Evolutionary conservation across 2,113 vertebrate species (phyloP), one percentile per base, ranked within the genome.

Genomic region (Macaca nemestrina): DNA sequence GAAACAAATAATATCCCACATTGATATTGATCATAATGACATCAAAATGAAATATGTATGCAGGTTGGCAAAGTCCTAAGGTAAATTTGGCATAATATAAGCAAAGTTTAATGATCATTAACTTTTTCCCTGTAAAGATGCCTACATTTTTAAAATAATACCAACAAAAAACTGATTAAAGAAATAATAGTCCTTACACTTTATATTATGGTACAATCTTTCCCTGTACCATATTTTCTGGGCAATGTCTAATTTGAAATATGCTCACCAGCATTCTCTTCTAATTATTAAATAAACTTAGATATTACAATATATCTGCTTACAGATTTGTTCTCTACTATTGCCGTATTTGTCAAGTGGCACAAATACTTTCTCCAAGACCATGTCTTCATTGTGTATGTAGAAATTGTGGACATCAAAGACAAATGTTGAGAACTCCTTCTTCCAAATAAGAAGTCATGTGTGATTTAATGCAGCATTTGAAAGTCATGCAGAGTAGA

Each of bases 11-110:
- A 11, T 32, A 59, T 30, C 8, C 0, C n/a, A 27, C 1, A 11
- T 3, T 11, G 13, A 25, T 14, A 11, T 3, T 11, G 17, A 25
- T 14, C 48, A 61, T 5, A 25, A 48, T 8, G 11, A 55, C 1
- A 13, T 67, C 17, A 10, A 64, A 43, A 73, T 55, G 87, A 52
- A 72, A 50, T 30, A 40, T 1, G 20, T 3, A 16, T 5, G 45
- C 1, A 32, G 8, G 17, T 2, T 73, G 76, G 72, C 52, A 82
- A 80, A 78, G 40, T 40, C 45, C 88, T 43, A 10, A 70, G 17
- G 32, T 35, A 13, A 78, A 55, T 50, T 4, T 64, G 82, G 40
- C 25, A 35, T 5, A 22, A 40, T 8, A 3, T 0, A 79, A 50
- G 45, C 4, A 68, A 25, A 32, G 27, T 27, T 89, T 70, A 70